A percentile compares a stretch with the other conserved stretches of the same genome.
Evolutionary conservation across 2,113 vertebrate genomes (phyloP).

Genomic region (Piprites chloris): DNA sequence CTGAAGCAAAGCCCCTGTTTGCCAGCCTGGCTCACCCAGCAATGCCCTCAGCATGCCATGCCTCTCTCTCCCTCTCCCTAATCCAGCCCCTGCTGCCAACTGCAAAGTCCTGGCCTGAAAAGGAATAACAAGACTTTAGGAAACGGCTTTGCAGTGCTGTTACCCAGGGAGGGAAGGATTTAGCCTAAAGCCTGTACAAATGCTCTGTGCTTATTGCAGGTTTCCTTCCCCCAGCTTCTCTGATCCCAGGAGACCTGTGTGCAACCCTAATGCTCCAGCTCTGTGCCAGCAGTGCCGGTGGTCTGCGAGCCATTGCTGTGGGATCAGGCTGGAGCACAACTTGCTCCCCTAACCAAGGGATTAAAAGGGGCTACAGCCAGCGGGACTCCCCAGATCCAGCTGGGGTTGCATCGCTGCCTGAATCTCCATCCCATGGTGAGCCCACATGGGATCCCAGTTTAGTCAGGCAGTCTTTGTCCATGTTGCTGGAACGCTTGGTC

Average conservation of each 20-base stretch:
- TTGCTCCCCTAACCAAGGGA: no score
- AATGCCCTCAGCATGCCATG: background rate
- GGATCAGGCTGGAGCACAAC: background rate
- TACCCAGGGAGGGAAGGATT: background rate
- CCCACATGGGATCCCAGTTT: background rate
- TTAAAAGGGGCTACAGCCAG: background rate
- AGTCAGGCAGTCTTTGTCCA: fast-evolving
- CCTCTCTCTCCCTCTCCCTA: background rate
- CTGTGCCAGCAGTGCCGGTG: background rate
- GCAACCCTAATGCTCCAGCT: background rate
- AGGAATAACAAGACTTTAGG: constrained; percentile 18
- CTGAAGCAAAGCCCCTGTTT: background rate
- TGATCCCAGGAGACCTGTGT: background rate
- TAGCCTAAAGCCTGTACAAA: constrained; percentile 41
- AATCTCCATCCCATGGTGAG: background rate
- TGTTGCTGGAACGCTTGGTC: fast-evolving
- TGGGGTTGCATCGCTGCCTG: background rate
- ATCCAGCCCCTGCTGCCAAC: background rate
- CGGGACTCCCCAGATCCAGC: background rate
- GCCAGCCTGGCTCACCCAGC: background rate
- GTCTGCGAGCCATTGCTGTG: fast-evolving
- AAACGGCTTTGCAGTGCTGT: background rate
- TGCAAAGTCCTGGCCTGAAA: background rate
- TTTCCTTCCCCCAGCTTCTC: background rate
- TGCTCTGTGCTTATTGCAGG: constrained; percentile 11